Conservation (phyloP, 1,140 invertebrate species). For the Bombus sylvicola region DNA sequence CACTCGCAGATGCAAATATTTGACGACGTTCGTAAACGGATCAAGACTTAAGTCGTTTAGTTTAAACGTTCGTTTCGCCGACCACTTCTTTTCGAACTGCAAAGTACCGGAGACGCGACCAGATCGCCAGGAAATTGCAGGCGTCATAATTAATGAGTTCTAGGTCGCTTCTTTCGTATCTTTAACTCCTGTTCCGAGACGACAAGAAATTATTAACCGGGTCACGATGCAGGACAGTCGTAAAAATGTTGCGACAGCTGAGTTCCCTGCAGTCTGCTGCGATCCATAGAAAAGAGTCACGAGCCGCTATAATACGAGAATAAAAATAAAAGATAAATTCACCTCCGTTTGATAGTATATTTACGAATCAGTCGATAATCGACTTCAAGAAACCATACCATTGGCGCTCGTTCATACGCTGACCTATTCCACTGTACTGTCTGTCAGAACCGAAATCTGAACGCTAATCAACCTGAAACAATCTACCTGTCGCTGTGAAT, state of each 20-base stretch:
- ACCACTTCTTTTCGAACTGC: background rate
- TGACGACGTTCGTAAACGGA: background rate
- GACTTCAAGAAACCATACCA: background rate
- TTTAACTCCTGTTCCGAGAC: too few species aligned
- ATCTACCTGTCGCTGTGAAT: background rate
- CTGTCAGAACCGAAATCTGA: background rate
- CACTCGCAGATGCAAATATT: background rate
- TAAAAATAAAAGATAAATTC: background rate
- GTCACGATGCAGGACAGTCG: background rate
- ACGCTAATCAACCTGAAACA: background rate
- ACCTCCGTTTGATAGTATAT: background rate
- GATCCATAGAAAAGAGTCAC: too few species aligned
- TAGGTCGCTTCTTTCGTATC: background rate
- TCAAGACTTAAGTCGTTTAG: background rate
- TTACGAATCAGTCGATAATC: background rate
- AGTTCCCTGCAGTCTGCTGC: too few species aligned
- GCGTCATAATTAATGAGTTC: slow-evolving; percentile 12
- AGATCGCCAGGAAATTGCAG: background rate
- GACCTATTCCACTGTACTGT: background rate
- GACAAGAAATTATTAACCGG: slow-evolving; percentile 13
- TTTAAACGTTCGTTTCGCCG: background rate
- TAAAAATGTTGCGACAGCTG: background rate
- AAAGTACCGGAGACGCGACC: background rate
- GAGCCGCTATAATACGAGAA: too few species aligned
- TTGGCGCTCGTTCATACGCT: background rate